Evolutionary conservation across 2,797 vertebrate species (phyloP).

Genomic region (Protosalanx chinensis): DNA sequence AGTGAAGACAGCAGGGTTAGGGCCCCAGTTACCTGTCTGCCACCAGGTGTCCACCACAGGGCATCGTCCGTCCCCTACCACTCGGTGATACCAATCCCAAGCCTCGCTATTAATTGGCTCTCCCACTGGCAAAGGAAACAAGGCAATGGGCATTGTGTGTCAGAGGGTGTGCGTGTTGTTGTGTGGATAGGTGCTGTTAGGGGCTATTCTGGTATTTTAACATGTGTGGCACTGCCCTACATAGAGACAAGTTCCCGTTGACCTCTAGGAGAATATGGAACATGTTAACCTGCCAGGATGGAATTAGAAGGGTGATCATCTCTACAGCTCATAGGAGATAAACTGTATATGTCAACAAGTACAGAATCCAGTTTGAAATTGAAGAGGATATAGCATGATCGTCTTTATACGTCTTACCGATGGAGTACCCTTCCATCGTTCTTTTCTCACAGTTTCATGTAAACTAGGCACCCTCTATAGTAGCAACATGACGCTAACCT

Average conservation of each 20-base stretch:
- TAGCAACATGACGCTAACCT: not conserved
- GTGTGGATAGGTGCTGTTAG: no score
- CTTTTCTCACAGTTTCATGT: not conserved
- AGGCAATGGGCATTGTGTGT: not conserved
- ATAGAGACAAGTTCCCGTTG: not conserved
- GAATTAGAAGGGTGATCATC: not conserved
- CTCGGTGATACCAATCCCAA: constrained; percentile 91
- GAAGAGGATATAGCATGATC: not conserved
- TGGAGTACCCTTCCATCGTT: not conserved
- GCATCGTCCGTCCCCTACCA: constrained; percentile 87
- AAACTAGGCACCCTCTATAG: not conserved
- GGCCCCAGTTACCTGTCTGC: constrained; percentile 86
- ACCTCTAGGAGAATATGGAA: not conserved
- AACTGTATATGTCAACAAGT: not conserved
- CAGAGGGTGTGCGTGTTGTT: not conserved
- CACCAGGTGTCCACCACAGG: constrained; percentile 96
- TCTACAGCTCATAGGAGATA: not conserved
- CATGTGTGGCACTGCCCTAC: not conserved
- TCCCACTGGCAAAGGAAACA: constrained; percentile 76
- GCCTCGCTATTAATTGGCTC: constrained; percentile 96
- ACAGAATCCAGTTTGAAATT: not conserved
- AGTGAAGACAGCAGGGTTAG: not conserved
- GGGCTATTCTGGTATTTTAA: no score
- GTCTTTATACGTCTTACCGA: not conserved
- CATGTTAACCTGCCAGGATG: not conserved